Evolutionary conservation across 2,888 invertebrate species (phyloP), one percentile per base, ranked within the genome.

Genomic region (Stenurella melanura): DNA sequence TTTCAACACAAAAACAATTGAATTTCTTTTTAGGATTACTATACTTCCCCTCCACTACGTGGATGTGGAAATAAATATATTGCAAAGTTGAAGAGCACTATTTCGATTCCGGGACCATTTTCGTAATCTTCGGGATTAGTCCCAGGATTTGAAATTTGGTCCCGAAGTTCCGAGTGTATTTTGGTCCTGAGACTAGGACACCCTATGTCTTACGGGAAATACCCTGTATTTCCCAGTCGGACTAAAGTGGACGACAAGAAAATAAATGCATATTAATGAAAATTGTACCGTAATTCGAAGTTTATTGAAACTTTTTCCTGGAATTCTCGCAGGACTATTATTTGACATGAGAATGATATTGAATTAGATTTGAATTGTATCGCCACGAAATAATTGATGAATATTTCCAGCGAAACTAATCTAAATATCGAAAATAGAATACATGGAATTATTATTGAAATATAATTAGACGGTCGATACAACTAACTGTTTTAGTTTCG

Each of bases 401-500:
- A 54, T 30, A 57, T 69, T 69, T 69, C 69, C 58, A 57, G 57
- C 10, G 18, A 69, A 69, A 19, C 34, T 69, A 56, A 57, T 69
- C 30, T 34, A 57, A 69, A 69, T 69, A 57, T 34, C 69, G n/a
- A 69, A 68, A 69, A 69, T 69, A 57, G 69, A 69, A 57, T 69
- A 69, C 69, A 12, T 1, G 69, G 69, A 69, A 69, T 57, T 69
- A 69, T 17, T 19, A 69, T 30, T 57, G 19, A 69, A 69, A 69
- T 26, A 69, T 57, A 69, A 69, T 57, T 69, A 69, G 38, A 12
- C 58, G 69, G 12, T 58, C 68, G 68, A 57, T 69, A 57, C 19
- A n/a, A 18, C 15, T 18, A 50, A 42, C 50, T 21, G 67, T 50
- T 17, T 30, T 67, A 56, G 30, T 26, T 50, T 50, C n/a, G 26